A percentile compares a stretch with the other conserved stretches of the same genome.
phyloP scores from a whole-genome alignment of 2,113 vertebrate species.

The Spermophilus dauricus region DNA sequence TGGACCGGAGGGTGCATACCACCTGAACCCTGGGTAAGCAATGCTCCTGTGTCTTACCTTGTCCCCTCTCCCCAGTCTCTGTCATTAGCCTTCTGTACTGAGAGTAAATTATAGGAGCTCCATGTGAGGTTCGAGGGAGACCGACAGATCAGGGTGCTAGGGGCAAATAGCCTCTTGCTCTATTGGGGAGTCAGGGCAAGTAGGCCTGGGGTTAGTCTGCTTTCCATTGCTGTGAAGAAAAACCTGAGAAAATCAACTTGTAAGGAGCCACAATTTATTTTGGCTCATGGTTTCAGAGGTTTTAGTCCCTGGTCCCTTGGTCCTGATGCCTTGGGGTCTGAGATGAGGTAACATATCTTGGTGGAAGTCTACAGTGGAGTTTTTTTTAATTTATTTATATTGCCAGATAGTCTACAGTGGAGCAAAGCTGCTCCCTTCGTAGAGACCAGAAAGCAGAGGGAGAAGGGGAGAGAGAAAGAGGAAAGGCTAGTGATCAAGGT shows the following conservation, averaged over 20 bases:
- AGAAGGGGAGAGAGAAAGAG: no score
- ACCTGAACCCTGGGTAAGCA: no score
- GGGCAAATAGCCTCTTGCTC: not conserved
- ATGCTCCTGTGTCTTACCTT: not conserved
- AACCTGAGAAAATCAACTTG: not conserved
- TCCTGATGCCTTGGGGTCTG: not conserved
- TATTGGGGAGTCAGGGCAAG: not conserved
- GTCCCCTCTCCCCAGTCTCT: no score
- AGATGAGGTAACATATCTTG: not conserved
- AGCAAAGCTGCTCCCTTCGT: not conserved
- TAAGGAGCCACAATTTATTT: not conserved
- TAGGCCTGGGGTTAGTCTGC: not conserved
- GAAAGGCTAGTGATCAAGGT: not conserved
- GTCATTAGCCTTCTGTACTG: not conserved
- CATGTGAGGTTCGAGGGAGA: not conserved
- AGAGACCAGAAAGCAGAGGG: not conserved
- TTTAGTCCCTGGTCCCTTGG: not conserved
- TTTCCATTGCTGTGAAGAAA: not conserved
- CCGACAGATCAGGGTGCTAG: not conserved
- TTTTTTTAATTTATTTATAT: no score
- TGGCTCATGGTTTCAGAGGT: not conserved
- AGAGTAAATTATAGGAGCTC: not conserved
- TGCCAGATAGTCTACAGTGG: not conserved
- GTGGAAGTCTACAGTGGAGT: not conserved
- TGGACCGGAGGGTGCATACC: no score